Evolutionary conservation across 2,888 invertebrate genomes (phyloP).

Genomic region (Encarsia formosa): DNA sequence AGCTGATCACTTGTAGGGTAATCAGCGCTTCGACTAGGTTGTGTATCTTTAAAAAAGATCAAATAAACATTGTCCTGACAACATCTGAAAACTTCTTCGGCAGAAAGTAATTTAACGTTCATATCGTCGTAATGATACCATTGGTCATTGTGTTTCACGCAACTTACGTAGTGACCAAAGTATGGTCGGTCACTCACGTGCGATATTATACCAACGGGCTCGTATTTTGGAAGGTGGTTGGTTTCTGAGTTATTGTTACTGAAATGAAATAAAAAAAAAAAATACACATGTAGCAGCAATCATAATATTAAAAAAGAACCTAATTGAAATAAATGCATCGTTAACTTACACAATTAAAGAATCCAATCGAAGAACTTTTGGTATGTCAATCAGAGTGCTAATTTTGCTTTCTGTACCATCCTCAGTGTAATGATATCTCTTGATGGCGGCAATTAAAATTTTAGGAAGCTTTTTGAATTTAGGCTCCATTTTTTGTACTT

Average conservation of each 20-base stretch:
- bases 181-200: slow-evolving; percentile 43
- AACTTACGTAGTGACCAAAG: slow-evolving; percentile 44
- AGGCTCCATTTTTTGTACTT: slow-evolving; percentile 35
- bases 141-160: slow-evolving; percentile 37
- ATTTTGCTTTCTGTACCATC: slow-evolving; percentile 40
- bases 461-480: slow-evolving; percentile 38
- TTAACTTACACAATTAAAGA: slow-evolving; percentile 35
- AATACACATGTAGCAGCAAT: not conserved
- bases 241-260: slow-evolving; percentile 20
- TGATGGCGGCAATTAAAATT: slow-evolving; percentile 39
- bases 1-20: slow-evolving; percentile 6
- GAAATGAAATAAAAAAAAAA: not conserved
- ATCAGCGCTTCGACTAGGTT: slow-evolving; percentile 16
- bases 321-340: not conserved
- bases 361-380: slow-evolving; percentile 33
- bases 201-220: slow-evolving; percentile 40
- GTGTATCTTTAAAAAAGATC: slow-evolving; percentile 38
- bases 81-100: slow-evolving; percentile 37
- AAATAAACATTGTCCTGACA: slow-evolving; percentile 41
- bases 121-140: slow-evolving; percentile 44
- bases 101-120: slow-evolving; percentile 36
- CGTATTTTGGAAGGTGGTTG: slow-evolving; percentile 29
- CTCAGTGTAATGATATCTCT: slow-evolving; percentile 38
- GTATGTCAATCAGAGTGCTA: slow-evolving; percentile 37
- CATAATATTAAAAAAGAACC: not conserved